Base-by-base conservation (phyloP, 2,797 vertebrate species). In the Staurois parvus region DNA sequence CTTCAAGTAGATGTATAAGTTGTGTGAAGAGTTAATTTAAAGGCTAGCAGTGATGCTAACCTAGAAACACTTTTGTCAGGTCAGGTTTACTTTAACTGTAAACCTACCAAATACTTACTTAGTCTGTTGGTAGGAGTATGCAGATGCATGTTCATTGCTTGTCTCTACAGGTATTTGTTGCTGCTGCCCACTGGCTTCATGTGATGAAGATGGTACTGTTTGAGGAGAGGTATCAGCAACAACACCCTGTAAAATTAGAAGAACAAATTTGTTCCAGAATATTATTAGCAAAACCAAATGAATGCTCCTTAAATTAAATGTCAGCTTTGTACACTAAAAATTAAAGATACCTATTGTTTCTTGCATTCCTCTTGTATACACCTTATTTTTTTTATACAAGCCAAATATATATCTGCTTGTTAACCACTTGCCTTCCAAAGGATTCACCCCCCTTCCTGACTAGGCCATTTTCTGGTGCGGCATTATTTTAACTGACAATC, bases 41-140 rank as follows among this genome's bases (percentile, higher is more conserved):
- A 24, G 5, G 1, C 52, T 56, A 56, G 4, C 48, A 17, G 19
- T 52, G 5, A 19, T 56, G 52, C 6, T 52, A 52, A 12, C 48
- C 11, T 6, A 56, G 17, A 56, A 19, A 56, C 4, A 24, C 21
- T 56, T 21, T 56, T 56, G 52, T 24, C 15, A 17, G 45, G 45
- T 17, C 45, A 48, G 3, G 45, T 48, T 48, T 4, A 52, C 48
- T 59, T 59, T 59, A 59, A 8, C 7, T 59, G 4, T 59, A 59
- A 52, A 17, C 15, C 13, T 52, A 52, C 48, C 48, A 68, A 48
- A n/a, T 83, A 93, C 97, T 96, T 94, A 99, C 97, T 99, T 99
- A 92, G 97, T 96, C 93, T 96, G 95, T 95, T 97, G 97, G 96
- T 98, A 99, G 86, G 97, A 97, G 94, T 98, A 98, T 92, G 97